Evolutionary conservation across 2,888 invertebrate genomes (phyloP).

Genomic region (Ctenicera cuprea): DNA sequence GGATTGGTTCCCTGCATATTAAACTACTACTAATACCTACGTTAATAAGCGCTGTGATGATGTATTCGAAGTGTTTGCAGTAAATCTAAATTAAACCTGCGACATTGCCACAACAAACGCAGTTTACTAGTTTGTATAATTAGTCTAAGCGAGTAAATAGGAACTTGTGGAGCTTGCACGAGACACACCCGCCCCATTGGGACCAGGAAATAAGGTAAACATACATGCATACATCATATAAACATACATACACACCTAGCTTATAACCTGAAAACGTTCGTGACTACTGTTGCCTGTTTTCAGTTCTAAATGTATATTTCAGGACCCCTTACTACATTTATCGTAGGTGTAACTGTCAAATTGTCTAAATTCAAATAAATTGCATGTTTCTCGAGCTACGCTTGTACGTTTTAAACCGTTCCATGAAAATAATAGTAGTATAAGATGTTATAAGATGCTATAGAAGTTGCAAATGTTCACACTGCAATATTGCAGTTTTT

Average conservation of each 20-base stretch:
- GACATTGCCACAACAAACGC: constrained; percentile 31
- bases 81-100: constrained; percentile 34
- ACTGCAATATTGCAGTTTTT: too few species aligned
- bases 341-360: constrained; percentile 22
- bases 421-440: too few species aligned
- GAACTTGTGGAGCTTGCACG: constrained; percentile 23
- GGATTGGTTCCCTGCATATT: constrained; percentile 18
- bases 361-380: constrained; percentile 30
- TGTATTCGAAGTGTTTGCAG: constrained; percentile 30
- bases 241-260: constrained; percentile 49
- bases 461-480: too few species aligned
- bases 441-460: too few species aligned
- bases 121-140: constrained; percentile 38
- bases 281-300: constrained; percentile 46
- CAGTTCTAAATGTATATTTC: constrained; percentile 19
- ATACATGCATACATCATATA: constrained; percentile 38
- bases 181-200: constrained; percentile 33
- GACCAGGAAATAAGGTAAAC: constrained; percentile 31
- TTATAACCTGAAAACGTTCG: constrained; percentile 53
- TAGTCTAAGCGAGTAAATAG: constrained; percentile 37
- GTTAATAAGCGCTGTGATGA: constrained; percentile 30
- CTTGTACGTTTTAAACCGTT: too few species aligned
- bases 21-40: constrained; percentile 18
- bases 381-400: not conserved
- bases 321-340: constrained; percentile 21